Base-by-base conservation (phyloP, 2,797 vertebrate genomes). In the Manis crassicaudata region DNA sequence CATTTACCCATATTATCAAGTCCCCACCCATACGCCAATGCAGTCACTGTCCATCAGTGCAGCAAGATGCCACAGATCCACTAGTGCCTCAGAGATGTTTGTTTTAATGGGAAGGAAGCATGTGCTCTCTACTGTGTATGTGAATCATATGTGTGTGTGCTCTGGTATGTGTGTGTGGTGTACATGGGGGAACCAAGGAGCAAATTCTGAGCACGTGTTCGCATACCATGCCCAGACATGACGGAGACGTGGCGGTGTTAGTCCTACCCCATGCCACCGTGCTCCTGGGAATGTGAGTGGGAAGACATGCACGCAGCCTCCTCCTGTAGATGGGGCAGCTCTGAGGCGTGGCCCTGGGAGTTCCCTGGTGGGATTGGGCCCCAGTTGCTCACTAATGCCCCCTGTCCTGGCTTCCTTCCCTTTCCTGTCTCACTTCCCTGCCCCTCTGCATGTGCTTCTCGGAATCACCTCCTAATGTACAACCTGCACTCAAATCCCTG, bases 231-330 rank as follows among this genome's bases (percentile, higher is more conserved):
- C 32, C 50, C 13, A 10, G 35, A 80, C 67, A 37, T 1, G 12
- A n/a, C 14, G 16, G 29, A 60, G 76, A 60, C 7, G 2, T 35
- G 14, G 2, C 0, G 11, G 5, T 7, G 67, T 40, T 10, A 9
- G 52, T 6, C 35, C 40, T 73, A 8, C 20, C 40, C 29, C 21
- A 40, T 11, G 52, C 43, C 18, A 6, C 23, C 2, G 14, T 13
- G 18, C n/a, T 76, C 40, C 43, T 0, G 65, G 29, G 32, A 23
- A 3, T 12, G 14, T 0, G 13, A 0, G 0, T 16, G 50, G 63
- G 27, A 35, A 21, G 70, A 17, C 21, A 10, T 0, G 35, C 1
- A 10, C 0, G 7, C 7, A 6, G 56, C 29, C 35, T 52, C 6
- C 8, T 29, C 35, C 12, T 0, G 2, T 6, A 29, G 56, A 20